A percentile compares a stretch with the other conserved stretches of the same genome.
phyloP scores from a whole-genome alignment of 2,797 vertebrate species.

The Lemur catta region DNA sequence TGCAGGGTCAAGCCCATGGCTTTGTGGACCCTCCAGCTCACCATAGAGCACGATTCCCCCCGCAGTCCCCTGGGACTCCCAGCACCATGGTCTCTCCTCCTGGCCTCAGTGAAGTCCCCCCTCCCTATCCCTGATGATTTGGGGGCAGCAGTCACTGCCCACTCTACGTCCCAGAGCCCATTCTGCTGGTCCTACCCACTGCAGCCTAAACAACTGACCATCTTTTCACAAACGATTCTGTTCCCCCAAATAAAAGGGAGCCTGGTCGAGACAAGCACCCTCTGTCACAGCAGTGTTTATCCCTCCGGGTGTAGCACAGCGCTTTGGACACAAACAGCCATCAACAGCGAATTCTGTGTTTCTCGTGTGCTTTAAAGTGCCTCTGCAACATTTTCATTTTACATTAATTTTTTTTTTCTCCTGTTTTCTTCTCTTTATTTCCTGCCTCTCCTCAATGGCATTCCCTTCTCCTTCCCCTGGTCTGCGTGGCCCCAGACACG shows the following conservation, averaged over 20 bases:
- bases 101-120: not conserved
- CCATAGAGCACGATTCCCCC: rapidly evolving
- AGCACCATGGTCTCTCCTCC: not conserved
- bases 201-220: not conserved
- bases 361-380: not conserved
- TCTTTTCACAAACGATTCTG: not conserved
- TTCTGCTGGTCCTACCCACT: not conserved
- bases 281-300: not conserved
- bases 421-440: not conserved
- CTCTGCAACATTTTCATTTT: not conserved
- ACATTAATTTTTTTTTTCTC: not conserved
- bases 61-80: rapidly evolving
- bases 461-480: not conserved
- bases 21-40: not conserved
- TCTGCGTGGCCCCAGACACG: not conserved
- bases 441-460: not conserved
- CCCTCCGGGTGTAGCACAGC: not conserved
- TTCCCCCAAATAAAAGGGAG: not conserved
- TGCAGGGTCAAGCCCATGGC: not conserved
- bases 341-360: not conserved
- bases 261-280: not conserved
- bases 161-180: not conserved
- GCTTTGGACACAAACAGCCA: not conserved
- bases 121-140: not conserved
- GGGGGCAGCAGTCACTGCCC: not conserved